Evolutionary conservation across 2,888 invertebrate genomes (phyloP).

Genomic region (Saturnia japonica): DNA sequence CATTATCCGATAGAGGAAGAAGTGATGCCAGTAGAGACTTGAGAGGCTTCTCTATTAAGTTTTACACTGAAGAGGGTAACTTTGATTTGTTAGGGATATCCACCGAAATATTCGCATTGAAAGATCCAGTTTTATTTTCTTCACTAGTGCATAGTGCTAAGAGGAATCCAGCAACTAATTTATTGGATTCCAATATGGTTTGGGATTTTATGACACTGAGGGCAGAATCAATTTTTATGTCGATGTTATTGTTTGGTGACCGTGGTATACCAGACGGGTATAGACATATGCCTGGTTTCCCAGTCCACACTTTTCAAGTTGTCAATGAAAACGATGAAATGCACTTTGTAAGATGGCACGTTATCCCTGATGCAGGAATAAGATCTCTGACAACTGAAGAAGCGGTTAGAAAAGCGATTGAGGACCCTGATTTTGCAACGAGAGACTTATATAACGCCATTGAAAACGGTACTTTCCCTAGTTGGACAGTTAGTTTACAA

Average conservation of each 20-base stretch:
- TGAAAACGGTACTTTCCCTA: conserved; percentile 85
- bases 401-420: conserved; percentile 84
- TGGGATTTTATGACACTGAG: conserved; percentile 95
- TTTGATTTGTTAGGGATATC: conserved; percentile 95
- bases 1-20: conserved; percentile 91
- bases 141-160: conserved; percentile 96
- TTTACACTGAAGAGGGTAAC: conserved; percentile 93
- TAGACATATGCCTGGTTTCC: conserved; percentile 95
- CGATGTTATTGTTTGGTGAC: conserved; percentile 91
- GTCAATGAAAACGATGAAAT: conserved; percentile 86
- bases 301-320: conserved; percentile 94
- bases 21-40: conserved; percentile 93
- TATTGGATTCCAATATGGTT: conserved; percentile 93
- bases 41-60: conserved; percentile 94
- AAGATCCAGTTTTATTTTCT: conserved; percentile 93
- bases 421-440: conserved; percentile 92
- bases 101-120: conserved; percentile 93
- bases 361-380: conserved; percentile 92
- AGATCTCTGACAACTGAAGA: conserved; percentile 85
- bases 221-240: conserved; percentile 92
- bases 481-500: conserved; percentile 90
- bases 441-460: conserved; percentile 94
- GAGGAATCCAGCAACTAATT: conserved; percentile 92
- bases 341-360: conserved; percentile 93
- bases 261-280: conserved; percentile 94